Base-by-base conservation (phyloP, 92 coral and sea anemone species). In the Umimayanthus chanpuru region DNA sequence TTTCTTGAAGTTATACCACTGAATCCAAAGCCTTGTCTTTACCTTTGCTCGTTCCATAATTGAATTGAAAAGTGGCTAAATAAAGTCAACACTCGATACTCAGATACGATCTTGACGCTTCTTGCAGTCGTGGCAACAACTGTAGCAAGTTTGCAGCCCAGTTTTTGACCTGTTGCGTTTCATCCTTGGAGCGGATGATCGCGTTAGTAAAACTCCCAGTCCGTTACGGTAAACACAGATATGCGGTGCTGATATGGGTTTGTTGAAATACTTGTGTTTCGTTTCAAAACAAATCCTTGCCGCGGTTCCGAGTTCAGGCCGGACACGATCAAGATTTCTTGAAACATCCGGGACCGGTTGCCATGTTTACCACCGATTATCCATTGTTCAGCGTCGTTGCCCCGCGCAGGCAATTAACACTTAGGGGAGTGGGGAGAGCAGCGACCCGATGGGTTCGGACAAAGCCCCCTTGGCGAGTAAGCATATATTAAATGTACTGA, bases 321-420 rank as follows among this genome's bases (percentile, higher is more conserved):
- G 87, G 79, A 70, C 65, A 41, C 3, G 66, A 65, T 65, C 73
- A 81, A 20, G 49, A 81, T 70, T 36, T 67, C 23, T 49, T 28
- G 58, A 47, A 68, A 83, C 95, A 94, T 94, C 95, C 98, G 96
- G 98, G 98, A 88, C 88, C 49, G 73, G 98, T 95, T 95, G 93
- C 96, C 94, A 95, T 95, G 98, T 86, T 94, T 88, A 91, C 92
- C 65, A 83, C 41, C 77, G 43, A 83, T 83, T 83, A 43, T 44
- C 97, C 93, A 92, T 94, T 94, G 97, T 94, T 90, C 95, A 78
- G 77, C 85, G 91, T 85, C 85, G 94, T 94, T 94, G 95, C 95
- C 90, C 90, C 55, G 96, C 79, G 81, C 85, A 70, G 81, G 76
- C 85, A 81, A 43, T 70, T 70, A 44, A 18, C 32, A 68, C 87